Percentiles rank a stretch among this genome's conserved stretches.
Evolutionary conservation across 1,140 invertebrate genomes (phyloP).

Genomic region (Papilio xuthus): DNA sequence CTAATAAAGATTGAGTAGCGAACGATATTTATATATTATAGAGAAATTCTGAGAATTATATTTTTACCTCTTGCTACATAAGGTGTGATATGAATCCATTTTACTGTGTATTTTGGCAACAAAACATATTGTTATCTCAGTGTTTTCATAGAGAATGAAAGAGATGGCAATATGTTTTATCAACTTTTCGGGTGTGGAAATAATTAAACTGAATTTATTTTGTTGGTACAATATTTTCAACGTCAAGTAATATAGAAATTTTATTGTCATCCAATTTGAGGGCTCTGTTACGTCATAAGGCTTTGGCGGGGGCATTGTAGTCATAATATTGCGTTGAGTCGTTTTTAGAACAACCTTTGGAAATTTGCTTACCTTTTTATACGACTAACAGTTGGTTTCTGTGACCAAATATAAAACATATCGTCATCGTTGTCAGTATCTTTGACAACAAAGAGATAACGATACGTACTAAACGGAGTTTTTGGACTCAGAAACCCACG

Average conservation of each 20-base stretch:
- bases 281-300: background rate
- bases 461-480: too few relatives aligned
- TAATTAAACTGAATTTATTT: background rate
- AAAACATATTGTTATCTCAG: background rate
- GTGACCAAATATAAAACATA: background rate
- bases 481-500: too few relatives aligned
- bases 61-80: background rate
- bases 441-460: too few relatives aligned
- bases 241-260: background rate
- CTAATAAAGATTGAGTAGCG: conserved; percentile 10
- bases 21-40: conserved; percentile 10
- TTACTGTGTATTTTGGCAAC: background rate
- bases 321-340: background rate
- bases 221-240: background rate
- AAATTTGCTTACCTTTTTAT: background rate
- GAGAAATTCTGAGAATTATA: background rate
- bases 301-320: background rate
- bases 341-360: background rate
- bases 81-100: background rate
- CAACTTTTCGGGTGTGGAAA: background rate
- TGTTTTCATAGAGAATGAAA: background rate
- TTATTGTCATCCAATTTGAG: background rate
- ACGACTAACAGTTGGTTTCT: too few relatives aligned
- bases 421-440: too few relatives aligned
- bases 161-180: background rate